A percentile compares a stretch with the other conserved stretches of the same genome.
Evolutionary conservation across 2,797 vertebrate species (phyloP).

Genomic region (Chelidonichthys spinosus): DNA sequence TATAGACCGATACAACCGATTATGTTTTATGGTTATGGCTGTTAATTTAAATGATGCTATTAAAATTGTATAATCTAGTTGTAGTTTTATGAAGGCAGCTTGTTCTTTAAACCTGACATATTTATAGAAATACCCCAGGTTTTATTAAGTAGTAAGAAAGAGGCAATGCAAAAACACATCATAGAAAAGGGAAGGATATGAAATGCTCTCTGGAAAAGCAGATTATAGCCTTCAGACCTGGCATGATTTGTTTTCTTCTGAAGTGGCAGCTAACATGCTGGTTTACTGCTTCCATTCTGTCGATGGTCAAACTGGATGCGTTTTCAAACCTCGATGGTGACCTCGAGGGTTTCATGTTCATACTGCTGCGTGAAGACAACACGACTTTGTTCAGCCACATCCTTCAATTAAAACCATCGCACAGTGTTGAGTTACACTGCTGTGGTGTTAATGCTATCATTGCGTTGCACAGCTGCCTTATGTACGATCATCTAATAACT

Average conservation of each 20-base stretch:
- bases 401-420: not conserved
- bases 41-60: not conserved
- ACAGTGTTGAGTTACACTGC: not conserved
- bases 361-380: not conserved
- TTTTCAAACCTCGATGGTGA: not conserved
- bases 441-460: not conserved
- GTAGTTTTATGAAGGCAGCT: slow-evolving; percentile 1
- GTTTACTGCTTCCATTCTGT: not conserved
- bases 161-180: not conserved
- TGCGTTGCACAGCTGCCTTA: not conserved
- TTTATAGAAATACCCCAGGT: not conserved
- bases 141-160: not conserved
- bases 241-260: not conserved
- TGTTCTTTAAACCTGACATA: slow-evolving; percentile 10
- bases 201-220: not conserved
- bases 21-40: not conserved
- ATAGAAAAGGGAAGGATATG: not conserved
- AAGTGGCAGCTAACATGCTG: not conserved
- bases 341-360: not conserved
- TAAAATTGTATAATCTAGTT: not conserved
- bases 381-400: not conserved
- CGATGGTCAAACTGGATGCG: not conserved
- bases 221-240: not conserved
- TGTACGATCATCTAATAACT: not conserved
- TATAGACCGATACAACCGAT: not conserved